Conservation (phyloP, 2,888 invertebrate species). For the Silvanus unidentatus region DNA sequence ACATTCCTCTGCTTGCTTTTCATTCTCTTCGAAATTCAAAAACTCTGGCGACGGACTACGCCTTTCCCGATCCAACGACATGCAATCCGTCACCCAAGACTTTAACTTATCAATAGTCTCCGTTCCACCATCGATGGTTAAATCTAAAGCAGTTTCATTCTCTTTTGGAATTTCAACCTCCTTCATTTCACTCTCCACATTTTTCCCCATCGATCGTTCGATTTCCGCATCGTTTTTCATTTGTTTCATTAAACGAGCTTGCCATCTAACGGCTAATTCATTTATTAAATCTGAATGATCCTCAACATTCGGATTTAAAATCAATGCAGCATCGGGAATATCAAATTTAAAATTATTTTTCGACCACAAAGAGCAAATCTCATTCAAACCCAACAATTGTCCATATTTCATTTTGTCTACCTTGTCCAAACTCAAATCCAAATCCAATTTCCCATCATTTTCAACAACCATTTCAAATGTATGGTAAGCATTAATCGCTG, state of each 20-base stretch:
- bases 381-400: conserved; percentile 25
- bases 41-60: conserved; percentile 30
- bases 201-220: no score
- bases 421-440: neutral
- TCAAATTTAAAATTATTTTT: conserved; percentile 42
- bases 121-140: neutral
- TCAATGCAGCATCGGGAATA: conserved; percentile 53
- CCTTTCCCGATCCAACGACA: conserved; percentile 19
- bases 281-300: conserved; percentile 46
- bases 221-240: conserved; percentile 2
- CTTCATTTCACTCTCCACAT: neutral
- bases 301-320: conserved; percentile 49
- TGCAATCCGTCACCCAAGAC: conserved; percentile 28
- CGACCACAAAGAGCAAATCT: conserved; percentile 17
- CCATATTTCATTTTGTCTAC: conserved; percentile 21
- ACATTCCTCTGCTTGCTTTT: neutral
- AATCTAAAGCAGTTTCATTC: conserved; percentile 14
- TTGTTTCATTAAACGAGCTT: conserved; percentile 32
- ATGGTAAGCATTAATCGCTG: conserved; percentile 23
- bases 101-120: conserved; percentile 24
- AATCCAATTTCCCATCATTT: conserved; percentile 7
- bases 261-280: conserved; percentile 42
- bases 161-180: conserved; percentile 3
- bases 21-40: conserved; percentile 9
- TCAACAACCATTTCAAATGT: conserved; percentile 14